Evolutionary conservation across 2,797 vertebrate species (phyloP).

Genomic region (Zenarchopterus dispar): DNA sequence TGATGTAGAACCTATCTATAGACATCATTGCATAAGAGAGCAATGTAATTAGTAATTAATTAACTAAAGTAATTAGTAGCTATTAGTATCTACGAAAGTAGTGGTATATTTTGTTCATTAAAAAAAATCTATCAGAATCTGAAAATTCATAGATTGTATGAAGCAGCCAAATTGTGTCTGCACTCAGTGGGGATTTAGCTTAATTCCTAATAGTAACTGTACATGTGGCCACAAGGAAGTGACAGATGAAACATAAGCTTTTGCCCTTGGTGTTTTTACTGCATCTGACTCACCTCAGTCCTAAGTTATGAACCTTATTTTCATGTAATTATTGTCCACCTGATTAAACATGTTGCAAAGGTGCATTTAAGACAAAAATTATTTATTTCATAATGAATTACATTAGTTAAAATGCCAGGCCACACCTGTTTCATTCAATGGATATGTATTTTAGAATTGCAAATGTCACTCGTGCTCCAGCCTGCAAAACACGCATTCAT

Average conservation of each 20-base stretch:
- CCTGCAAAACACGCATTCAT: constrained; percentile 30
- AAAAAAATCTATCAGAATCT: too few relatives aligned
- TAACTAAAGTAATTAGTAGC: too few relatives aligned
- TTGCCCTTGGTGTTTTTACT: too few relatives aligned
- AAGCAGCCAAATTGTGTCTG: too few relatives aligned
- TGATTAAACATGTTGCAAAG: constrained; percentile 22
- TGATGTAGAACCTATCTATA: too few relatives aligned
- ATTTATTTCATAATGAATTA: constrained; percentile 36
- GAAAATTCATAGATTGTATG: too few relatives aligned
- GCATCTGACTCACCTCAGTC: too few relatives aligned
- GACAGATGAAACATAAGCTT: constrained; percentile 18
- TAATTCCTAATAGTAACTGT: neutral
- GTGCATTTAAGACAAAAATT: constrained; percentile 26
- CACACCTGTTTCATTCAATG: constrained; percentile 15
- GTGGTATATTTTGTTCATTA: too few relatives aligned
- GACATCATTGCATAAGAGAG: too few relatives aligned
- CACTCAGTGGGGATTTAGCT: neutral
- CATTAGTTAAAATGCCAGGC: constrained; percentile 44
- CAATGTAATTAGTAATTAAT: too few relatives aligned
- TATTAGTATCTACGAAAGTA: too few relatives aligned
- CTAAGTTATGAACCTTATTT: constrained; percentile 2
- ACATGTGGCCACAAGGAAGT: constrained; percentile 9
- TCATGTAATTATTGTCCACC: constrained; percentile 20
- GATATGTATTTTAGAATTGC: constrained; percentile 46
- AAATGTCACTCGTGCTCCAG: constrained; percentile 40